Conservation (phyloP, 2,888 invertebrate genomes). For the Thereva nobilitata region DNA sequence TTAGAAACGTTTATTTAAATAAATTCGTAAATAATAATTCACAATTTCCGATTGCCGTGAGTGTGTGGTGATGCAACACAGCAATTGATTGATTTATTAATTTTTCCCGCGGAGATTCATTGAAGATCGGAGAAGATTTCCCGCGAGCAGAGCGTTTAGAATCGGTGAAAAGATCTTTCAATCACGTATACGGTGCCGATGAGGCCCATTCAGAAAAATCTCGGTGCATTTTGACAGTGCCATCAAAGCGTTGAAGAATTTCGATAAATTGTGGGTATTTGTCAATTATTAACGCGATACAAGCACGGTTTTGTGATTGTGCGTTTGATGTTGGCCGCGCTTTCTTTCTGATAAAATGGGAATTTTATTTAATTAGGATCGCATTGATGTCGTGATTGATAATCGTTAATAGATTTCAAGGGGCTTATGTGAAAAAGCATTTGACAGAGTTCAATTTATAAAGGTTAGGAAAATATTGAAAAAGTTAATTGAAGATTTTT, state of each 20-base stretch:
- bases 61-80: too few relatives aligned
- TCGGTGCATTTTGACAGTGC: too few relatives aligned
- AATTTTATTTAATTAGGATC: conserved; percentile 37
- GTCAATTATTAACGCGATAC: not conserved
- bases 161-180: not conserved
- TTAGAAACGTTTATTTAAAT: too few relatives aligned
- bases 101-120: too few relatives aligned
- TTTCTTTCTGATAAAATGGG: not conserved
- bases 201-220: not conserved
- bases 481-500: too few relatives aligned
- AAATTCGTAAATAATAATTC: too few relatives aligned
- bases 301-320: too few relatives aligned
- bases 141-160: not conserved
- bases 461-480: too few relatives aligned
- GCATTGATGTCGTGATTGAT: conserved; percentile 38
- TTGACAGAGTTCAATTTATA: too few relatives aligned
- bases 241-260: not conserved
- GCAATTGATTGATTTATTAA: too few relatives aligned
- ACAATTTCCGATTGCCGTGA: too few relatives aligned
- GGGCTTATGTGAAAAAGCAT: not conserved
- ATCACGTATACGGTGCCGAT: not conserved
- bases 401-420: conserved; percentile 36
- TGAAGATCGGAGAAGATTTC: too few relatives aligned
- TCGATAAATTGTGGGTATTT: conserved; percentile 2
- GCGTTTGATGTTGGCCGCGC: not conserved